Evolutionary conservation across 2,797 vertebrate species (phyloP).

Genomic region (Novumbra hubbsi): DNA sequence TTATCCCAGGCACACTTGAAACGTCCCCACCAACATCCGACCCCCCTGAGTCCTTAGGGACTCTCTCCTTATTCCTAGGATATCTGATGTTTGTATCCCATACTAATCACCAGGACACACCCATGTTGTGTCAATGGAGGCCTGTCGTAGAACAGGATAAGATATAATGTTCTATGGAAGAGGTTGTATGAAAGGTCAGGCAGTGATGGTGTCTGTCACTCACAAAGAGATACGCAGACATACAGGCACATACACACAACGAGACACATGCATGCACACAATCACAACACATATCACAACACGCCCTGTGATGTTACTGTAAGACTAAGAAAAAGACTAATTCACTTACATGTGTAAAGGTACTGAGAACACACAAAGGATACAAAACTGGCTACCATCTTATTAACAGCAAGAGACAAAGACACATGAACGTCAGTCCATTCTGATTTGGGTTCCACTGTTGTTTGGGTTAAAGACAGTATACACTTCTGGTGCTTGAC

Average conservation of each 20-base stretch:
- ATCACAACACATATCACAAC: not conserved
- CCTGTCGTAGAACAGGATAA: too few species aligned
- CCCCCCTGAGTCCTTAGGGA: conserved; percentile 38
- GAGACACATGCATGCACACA: not conserved
- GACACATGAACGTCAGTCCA: not conserved
- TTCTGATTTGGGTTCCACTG: not conserved
- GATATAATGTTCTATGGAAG: not conserved
- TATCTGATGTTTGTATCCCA: conserved; percentile 41
- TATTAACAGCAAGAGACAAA: not conserved
- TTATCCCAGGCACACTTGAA: conserved; percentile 2
- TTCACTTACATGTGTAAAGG: not conserved
- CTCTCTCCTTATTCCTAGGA: conserved; percentile 35
- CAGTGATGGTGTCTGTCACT: not conserved
- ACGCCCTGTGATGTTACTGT: too few species aligned
- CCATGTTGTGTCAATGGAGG: not conserved
- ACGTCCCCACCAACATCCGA: conserved; percentile 13
- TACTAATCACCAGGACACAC: conserved; percentile 28
- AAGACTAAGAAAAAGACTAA: too few species aligned
- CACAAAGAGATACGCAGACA: not conserved
- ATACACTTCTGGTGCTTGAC: not conserved
- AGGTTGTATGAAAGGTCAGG: conserved; percentile 7
- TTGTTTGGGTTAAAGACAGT: not conserved
- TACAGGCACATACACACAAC: not conserved
- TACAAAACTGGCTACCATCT: not conserved
- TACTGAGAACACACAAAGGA: not conserved